Evolutionary conservation across 2,888 invertebrate species (phyloP), one percentile per base, ranked within the genome.

Genomic region (Hanleya hanleyi): DNA sequence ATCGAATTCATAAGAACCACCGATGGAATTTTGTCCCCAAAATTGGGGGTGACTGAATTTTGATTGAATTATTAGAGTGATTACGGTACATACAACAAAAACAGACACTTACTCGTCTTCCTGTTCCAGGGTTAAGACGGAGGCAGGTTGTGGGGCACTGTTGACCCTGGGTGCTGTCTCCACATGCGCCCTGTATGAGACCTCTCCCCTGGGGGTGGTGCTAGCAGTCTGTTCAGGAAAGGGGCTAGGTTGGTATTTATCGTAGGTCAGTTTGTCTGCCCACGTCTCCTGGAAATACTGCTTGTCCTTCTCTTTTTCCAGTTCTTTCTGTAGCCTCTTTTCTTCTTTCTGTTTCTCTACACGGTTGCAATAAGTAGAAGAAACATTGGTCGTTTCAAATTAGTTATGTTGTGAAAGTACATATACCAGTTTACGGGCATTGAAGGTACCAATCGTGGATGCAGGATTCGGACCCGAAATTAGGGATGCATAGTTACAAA

Each of bases 281-380:
- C 86, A 86, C 0, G 83, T 83, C 47, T 82, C 80, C 32, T 81
- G 3, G 9, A 57, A 57, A 26, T 57, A 57, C 32, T 69, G 35
- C 18, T 71, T 67, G n/a, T 73, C 69, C 15, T 50, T 72, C 37
- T 80, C 82, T 37, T 69, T 76, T 49, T 83, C 81, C 64, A 74
- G 76, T 61, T 77, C 67, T 66, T 86, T 85, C 69, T 78, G 79
- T 36, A 81, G 65, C 50, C 88, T 83, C 73, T 91, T 88, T 70
- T 90, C 90, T 80, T 91, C 90, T 70, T 88, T 83, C 80, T 91
- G 90, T 67, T 78, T 81, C 51, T 85, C 86, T 86, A 70, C 33
- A 47, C n/a, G n/a, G n/a, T n/a, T n/a, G 2, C 15, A 67, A 15
- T n/a, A 33, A 41, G 29, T 29, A 12, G 6, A 18, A 12, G 5